Evolutionary conservation across 2,797 vertebrate species (phyloP), one percentile per base, ranked within the genome.

Genomic region (Sebastes trivittatus): DNA sequence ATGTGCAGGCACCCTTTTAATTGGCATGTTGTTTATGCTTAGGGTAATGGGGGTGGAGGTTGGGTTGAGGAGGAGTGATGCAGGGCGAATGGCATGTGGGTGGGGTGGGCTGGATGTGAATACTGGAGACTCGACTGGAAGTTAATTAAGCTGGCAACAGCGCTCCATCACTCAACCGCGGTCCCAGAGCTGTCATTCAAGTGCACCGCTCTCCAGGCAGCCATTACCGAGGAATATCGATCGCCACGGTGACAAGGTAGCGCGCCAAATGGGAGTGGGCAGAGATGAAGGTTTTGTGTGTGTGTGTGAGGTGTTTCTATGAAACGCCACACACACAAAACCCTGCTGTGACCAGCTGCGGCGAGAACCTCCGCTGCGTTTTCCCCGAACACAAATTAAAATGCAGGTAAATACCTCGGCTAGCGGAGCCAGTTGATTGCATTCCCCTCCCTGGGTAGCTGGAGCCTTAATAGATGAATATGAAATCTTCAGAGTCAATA

Each of bases 401-500:
- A 95, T 94, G 90, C 93, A 94, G 87, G 93, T 93, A 92, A 93
- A 92, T 87, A 87, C 84, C 86, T 88, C 82, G 18, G 86, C 90
- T 38, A 86, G 86, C 89, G 75, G 77, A 89, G 80, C 65, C 78
- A 77, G 78, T 87, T 94, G 94, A 95, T 95, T 95, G 89, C 93
- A 82, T 93, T 90, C 59, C 54, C 61, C 72, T 92, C 89, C 88
- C 88, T 87, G 72, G 88, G 91, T 92, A 83, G 87, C 82, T 76
- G 71, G 16, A 67, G 81, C 86, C 85, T 83, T 92, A 93, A 90
- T 94, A 86, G 88, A 89, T 90, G 90, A 92, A 93, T 94, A 93
- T 93, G 89, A 94, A 94, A 94, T 94, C 85, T 92, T 93, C 84
- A 89, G 71, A 91, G 91, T 90, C 91, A 92, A 94, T 95, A 94